Evolutionary conservation across 2,797 vertebrate species (phyloP).

Genomic region (Neoniphon sammara): DNA sequence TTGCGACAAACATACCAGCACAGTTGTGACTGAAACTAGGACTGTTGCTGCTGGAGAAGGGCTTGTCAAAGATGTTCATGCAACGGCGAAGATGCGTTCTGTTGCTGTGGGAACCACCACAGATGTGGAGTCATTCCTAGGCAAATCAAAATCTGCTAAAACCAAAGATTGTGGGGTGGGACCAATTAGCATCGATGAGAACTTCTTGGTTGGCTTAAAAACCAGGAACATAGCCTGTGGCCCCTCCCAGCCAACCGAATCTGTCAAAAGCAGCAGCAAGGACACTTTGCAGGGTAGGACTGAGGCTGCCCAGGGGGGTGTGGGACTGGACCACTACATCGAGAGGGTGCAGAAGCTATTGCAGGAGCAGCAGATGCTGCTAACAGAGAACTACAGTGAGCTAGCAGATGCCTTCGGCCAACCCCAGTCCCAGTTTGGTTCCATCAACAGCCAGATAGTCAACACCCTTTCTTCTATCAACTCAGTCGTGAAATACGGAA

Average conservation of each 20-base stretch:
- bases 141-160: constrained; percentile 75
- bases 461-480: constrained; percentile 95
- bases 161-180: constrained; percentile 94
- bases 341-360: constrained; percentile 94
- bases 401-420: constrained; percentile 95
- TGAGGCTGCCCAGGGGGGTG: constrained; percentile 54
- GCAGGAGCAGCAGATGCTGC: constrained; percentile 94
- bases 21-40: constrained; percentile 80
- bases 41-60: constrained; percentile 92
- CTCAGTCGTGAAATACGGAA: constrained; percentile 91
- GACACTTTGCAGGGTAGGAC: constrained; percentile 52
- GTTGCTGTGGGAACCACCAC: constrained; percentile 90
- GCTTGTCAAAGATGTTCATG: constrained; percentile 87
- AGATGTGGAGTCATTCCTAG: constrained; percentile 64
- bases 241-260: constrained; percentile 74
- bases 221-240: constrained; percentile 95
- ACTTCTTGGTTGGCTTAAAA: constrained; percentile 93
- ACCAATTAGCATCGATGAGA: constrained; percentile 87
- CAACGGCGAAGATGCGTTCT: constrained; percentile 85
- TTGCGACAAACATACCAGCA: constrained; percentile 89
- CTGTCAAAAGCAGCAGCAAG: constrained; percentile 71
- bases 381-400: constrained; percentile 96
- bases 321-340: constrained; percentile 93
- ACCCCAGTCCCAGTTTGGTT: constrained; percentile 94
- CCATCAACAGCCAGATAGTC: constrained; percentile 95